Evolutionary conservation across 2,113 vertebrate species (phyloP).

Genomic region (Pygoscelis adeliae): DNA sequence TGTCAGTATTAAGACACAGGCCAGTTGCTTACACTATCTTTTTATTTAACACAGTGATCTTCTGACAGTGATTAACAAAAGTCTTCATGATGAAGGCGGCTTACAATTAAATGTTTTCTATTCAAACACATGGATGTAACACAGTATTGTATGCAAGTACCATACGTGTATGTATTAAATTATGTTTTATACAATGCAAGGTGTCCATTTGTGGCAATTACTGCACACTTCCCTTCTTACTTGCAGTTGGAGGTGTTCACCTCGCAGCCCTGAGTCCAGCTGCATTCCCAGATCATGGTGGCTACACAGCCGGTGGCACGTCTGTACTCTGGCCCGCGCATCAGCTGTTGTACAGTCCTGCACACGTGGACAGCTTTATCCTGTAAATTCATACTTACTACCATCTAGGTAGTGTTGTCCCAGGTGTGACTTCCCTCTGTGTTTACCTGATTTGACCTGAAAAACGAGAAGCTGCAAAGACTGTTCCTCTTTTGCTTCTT

Average conservation of each 20-base stretch:
- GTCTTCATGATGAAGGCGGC: background rate
- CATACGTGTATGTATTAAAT: conserved; percentile 8
- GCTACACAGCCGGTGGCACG: background rate
- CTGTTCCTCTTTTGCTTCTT: background rate
- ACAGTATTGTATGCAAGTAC: background rate
- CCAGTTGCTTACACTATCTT: background rate
- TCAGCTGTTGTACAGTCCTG: background rate
- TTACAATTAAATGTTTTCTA: background rate
- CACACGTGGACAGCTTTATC: background rate
- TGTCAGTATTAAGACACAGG: conserved; percentile 4
- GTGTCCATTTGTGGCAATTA: background rate
- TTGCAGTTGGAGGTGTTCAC: background rate
- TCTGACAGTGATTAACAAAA: background rate
- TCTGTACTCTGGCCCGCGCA: background rate
- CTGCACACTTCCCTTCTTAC: background rate
- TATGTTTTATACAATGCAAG: conserved; percentile 16
- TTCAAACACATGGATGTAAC: background rate
- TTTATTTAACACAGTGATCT: background rate
- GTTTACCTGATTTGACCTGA: background rate
- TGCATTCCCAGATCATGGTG: background rate
- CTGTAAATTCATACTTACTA: background rate
- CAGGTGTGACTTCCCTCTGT: background rate
- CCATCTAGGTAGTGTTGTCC: background rate
- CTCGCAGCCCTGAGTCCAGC: background rate
- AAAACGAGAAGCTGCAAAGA: background rate